A percentile compares a stretch with the other conserved stretches of the same genome.
phyloP scores from a whole-genome alignment of 2,113 vertebrate genomes.

The Pseudolaguvia tuberculata region DNA sequence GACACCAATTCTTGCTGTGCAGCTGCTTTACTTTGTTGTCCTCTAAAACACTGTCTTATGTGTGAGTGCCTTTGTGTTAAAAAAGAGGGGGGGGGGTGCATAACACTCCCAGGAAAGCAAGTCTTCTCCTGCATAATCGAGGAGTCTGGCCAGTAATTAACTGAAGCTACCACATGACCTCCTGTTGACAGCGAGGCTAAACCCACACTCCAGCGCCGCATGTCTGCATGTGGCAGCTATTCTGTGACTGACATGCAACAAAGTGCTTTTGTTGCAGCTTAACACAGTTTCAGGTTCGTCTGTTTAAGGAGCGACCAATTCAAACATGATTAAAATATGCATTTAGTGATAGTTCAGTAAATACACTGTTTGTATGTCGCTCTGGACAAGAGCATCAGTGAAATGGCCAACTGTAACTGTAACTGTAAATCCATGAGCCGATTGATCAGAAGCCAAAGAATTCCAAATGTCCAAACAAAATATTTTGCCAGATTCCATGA shows the following conservation, averaged over 20 bases:
- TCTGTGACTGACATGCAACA: slow-evolving; percentile 24
- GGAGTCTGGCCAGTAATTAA: slow-evolving; percentile 41
- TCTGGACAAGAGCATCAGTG: too few species aligned
- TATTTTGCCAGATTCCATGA: too few species aligned
- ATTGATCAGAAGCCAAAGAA: too few species aligned
- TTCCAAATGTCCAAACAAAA: too few species aligned
- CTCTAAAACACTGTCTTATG: slow-evolving; percentile 15
- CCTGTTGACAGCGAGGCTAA: slow-evolving; percentile 42
- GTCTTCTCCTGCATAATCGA: slow-evolving; percentile 17
- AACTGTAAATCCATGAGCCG: too few species aligned
- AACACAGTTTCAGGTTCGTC: slow-evolving; percentile 11
- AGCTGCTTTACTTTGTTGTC: slow-evolving; percentile 51
- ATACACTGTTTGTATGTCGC: too few species aligned
- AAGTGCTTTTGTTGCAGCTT: slow-evolving; percentile 43
- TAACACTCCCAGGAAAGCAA: slow-evolving; percentile 6
- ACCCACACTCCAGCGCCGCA: slow-evolving; percentile 3
- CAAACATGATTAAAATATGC: slow-evolving; percentile 1
- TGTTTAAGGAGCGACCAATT: slow-evolving; percentile 30
- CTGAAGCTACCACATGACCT: slow-evolving; percentile 50
- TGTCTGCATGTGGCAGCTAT: slow-evolving; percentile 22
- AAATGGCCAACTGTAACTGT: too few species aligned
- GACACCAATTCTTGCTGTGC: slow-evolving; percentile 44
- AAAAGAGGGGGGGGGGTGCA: slow-evolving; percentile 18
- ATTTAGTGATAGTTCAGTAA: too few species aligned
- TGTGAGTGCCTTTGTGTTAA: neutral